These are phyloP conservation scores for Coreius guichenoti DNA, from an alignment of 2,797 vertebrate species.

Conservation along the genomic window DNA sequence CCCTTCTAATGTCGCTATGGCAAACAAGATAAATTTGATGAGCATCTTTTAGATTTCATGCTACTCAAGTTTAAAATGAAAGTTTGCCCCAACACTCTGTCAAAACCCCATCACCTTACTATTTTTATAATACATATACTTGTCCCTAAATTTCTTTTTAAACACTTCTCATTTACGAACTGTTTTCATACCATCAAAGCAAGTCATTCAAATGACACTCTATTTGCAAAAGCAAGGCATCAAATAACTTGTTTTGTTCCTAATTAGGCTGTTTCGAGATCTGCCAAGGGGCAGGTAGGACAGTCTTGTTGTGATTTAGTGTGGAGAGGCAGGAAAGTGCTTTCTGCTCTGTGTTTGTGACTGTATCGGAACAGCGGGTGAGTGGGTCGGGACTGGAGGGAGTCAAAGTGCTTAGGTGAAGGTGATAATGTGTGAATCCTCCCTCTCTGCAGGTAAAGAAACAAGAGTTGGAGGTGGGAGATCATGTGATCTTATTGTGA, in stretches of 20 bases:
- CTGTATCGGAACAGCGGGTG: constrained; percentile 24
- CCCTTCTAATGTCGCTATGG: constrained; percentile 45
- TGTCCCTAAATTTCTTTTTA: neutral
- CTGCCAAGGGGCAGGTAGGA: neutral
- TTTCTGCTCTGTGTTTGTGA: constrained; percentile 16
- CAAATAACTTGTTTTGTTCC: neutral
- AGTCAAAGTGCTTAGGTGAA: constrained; percentile 36
- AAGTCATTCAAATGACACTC: neutral
- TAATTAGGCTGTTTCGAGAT: constrained; percentile 46
- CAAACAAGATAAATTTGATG: constrained; percentile 54
- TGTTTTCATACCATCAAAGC: neutral
- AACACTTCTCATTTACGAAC: neutral
- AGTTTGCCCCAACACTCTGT: constrained; percentile 5
- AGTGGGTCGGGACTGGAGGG: constrained; percentile 37
- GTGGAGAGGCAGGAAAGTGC: constrained; percentile 12
- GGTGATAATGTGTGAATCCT: constrained; percentile 57
- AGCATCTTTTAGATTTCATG: constrained; percentile 42
- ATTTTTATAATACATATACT: neutral
- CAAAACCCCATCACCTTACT: neutral
- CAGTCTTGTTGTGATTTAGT: constrained; percentile 25
- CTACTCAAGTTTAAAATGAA: constrained; percentile 29
- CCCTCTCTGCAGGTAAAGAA: constrained; percentile 47
- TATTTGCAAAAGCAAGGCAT: neutral
- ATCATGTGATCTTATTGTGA: neutral
- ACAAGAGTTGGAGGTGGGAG: neutral